phyloP scores from a whole-genome alignment of 2,113 vertebrate genomes.

The Penelope pileata region DNA sequence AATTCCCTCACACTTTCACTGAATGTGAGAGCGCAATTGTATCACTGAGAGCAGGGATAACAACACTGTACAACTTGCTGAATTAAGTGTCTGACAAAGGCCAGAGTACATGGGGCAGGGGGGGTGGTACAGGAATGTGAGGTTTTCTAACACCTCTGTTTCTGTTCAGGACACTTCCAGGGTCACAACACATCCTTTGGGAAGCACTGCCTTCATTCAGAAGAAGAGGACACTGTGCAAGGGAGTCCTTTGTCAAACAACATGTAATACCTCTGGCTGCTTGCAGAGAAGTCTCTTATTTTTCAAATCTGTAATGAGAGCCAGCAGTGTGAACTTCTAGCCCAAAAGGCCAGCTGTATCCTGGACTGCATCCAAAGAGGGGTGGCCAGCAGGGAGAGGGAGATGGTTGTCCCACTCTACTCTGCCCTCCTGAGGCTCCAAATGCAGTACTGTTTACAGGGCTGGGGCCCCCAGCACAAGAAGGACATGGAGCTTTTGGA shows the following conservation, averaged over 20 bases:
- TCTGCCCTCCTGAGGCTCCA: no score
- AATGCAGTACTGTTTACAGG: no score
- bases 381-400: no score
- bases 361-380: background rate
- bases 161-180: background rate
- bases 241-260: background rate
- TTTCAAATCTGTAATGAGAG: background rate
- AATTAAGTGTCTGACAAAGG: background rate
- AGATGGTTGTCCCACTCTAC: no score
- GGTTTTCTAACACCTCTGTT: background rate
- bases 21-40: background rate
- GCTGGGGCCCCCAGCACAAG: no score
- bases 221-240: background rate
- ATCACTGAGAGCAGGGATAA: background rate
- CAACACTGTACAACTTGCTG: background rate
- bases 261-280: background rate
- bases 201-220: background rate
- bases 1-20: background rate
- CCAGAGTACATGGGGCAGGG: accelerated
- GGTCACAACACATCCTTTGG: background rate
- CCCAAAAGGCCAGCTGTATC: no score
- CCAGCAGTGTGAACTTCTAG: no score
- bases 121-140: accelerated
- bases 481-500: no score
- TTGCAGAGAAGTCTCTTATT: background rate